Conservation (phyloP, 2,888 invertebrate genomes). For the Cheilosia impressa region DNA sequence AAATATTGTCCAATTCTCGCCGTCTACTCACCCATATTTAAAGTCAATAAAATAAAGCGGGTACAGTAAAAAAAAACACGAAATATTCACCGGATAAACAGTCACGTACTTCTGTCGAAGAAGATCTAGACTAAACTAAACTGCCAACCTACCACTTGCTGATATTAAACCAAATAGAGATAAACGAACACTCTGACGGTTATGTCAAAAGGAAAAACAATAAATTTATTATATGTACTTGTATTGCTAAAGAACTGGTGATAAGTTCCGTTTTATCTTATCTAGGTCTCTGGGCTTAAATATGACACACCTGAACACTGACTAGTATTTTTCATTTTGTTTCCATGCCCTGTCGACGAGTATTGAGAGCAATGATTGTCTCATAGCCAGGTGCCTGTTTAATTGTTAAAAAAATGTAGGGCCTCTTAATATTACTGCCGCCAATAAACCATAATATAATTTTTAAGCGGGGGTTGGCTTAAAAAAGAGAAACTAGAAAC, state of each 20-base stretch:
- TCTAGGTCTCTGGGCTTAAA: conserved; percentile 13
- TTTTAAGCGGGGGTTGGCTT: not conserved
- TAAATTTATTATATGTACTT: conserved; percentile 16
- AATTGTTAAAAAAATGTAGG: not conserved
- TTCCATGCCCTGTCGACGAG: not conserved
- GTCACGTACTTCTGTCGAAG: conserved; percentile 30
- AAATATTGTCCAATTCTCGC: not conserved
- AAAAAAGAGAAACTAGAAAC: no score
- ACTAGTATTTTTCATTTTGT: not conserved
- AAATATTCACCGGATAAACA: not conserved
- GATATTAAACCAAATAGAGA: conserved; percentile 46
- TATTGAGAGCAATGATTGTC: conserved; percentile 10
- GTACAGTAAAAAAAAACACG: not conserved
- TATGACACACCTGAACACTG: not conserved
- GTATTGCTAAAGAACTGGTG: conserved; percentile 2
- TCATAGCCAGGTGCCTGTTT: conserved; percentile 4
- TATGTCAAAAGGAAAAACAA: conserved; percentile 24
- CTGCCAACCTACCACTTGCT: conserved; percentile 29
- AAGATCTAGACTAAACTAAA: conserved; percentile 56
- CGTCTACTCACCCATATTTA: conserved; percentile 43
- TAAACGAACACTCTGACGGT: conserved; percentile 11
- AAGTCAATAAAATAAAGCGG: not conserved
- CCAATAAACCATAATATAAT: not conserved
- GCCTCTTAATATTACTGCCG: not conserved
- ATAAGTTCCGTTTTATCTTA: conserved; percentile 35